A percentile compares a stretch with the other conserved stretches of the same genome.
Evolutionary conservation across 2,888 invertebrate genomes (phyloP).

Genomic region (Koerneria pararmatus): DNA sequence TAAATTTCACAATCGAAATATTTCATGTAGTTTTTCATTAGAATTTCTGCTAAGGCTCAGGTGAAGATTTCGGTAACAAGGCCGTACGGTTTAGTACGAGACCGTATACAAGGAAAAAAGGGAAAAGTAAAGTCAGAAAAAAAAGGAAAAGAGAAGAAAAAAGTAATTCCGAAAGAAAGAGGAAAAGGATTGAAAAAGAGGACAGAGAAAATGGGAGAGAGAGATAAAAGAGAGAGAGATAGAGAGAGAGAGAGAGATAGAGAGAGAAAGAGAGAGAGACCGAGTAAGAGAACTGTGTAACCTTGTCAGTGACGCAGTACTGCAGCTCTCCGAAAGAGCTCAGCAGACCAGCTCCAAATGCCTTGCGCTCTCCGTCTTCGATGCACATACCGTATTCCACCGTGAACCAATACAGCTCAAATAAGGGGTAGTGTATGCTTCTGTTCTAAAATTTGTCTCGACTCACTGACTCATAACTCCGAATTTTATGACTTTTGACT

Average conservation of each 20-base stretch:
- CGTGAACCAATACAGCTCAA: slow-evolving; percentile 74
- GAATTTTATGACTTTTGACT: no score
- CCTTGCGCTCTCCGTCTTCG: slow-evolving; percentile 85
- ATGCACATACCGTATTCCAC: slow-evolving; percentile 96
- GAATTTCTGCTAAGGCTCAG: no score
- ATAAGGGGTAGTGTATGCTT: neutral
- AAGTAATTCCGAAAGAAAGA: no score
- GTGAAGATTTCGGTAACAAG: no score
- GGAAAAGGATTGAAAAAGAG: no score
- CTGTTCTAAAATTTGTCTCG: no score
- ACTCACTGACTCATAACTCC: no score
- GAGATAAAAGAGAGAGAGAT: neutral
- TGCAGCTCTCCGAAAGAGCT: slow-evolving; percentile 91
- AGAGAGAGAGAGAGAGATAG: neutral
- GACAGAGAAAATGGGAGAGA: neutral
- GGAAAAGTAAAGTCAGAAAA: slow-evolving; percentile 11
- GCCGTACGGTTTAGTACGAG: no score
- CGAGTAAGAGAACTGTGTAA: slow-evolving; percentile 34
- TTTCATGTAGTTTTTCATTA: no score
- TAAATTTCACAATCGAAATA: no score
- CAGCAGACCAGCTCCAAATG: slow-evolving; percentile 94
- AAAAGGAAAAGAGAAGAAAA: no score
- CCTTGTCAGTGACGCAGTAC: slow-evolving; percentile 78
- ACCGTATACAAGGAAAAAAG: no score
- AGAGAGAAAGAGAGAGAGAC: neutral